Percentiles rank a stretch among this genome's conserved stretches.
Conservation (phyloP, 2,888 invertebrate genomes). For the Syrista parreyssii region DNA sequence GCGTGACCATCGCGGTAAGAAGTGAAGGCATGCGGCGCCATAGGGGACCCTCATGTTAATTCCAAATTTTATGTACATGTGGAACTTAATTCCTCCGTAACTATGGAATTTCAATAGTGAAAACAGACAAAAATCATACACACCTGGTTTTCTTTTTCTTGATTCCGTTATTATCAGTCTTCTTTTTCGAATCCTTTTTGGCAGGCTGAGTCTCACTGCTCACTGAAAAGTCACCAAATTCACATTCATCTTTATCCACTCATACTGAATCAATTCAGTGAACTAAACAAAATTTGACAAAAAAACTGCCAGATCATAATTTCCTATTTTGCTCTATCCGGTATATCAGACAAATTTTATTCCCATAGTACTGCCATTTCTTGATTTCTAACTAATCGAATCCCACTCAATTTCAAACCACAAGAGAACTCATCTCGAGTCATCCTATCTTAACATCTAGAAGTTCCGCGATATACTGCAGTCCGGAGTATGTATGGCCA, state of each 20-base stretch:
- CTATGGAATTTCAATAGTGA: background rate
- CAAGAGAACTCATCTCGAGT: background rate
- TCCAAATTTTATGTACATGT: constrained; percentile 15
- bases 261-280: background rate
- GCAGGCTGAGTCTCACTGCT: constrained; percentile 60
- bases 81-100: constrained; percentile 17
- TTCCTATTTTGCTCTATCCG: background rate
- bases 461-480: constrained; percentile 5
- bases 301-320: background rate
- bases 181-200: constrained; percentile 81
- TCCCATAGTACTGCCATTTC: background rate
- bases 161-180: constrained; percentile 85
- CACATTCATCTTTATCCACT: background rate
- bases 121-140: constrained; percentile 31
- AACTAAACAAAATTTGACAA: background rate
- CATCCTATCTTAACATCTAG: background rate
- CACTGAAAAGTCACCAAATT: constrained; percentile 41
- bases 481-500: background rate
- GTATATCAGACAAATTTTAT: background rate
- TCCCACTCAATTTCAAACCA: background rate
- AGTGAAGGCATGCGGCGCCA: constrained; percentile 26
- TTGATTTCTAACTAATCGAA: background rate
- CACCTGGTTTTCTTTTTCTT: constrained; percentile 95
- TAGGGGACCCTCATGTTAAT: constrained; percentile 32
- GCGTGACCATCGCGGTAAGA: constrained; percentile 23